Evolutionary conservation across 2,797 vertebrate genomes (phyloP).

Genomic region (Cheirogaleus major): DNA sequence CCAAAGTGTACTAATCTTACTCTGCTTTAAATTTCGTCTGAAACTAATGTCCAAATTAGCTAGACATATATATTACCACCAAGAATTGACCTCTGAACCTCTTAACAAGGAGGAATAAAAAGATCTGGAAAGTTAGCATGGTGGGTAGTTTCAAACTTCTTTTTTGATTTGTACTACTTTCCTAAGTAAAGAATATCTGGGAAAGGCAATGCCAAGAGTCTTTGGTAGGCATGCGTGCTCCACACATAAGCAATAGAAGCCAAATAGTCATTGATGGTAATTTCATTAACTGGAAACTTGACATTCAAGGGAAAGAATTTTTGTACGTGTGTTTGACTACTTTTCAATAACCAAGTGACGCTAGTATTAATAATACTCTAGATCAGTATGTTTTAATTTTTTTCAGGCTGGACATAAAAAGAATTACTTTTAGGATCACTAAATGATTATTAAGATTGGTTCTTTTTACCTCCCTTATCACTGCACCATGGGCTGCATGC

Average conservation of each 20-base stretch:
- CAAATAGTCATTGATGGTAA: not conserved
- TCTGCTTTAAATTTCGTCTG: not conserved
- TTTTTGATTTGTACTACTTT: conserved; percentile 43
- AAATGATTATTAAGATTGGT: not conserved
- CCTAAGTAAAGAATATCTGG: conserved; percentile 47
- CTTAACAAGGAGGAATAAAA: conserved; percentile 41
- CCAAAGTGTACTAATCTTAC: not conserved
- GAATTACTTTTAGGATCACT: not conserved
- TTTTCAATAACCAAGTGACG: not conserved
- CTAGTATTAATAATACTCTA: conserved; percentile 21
- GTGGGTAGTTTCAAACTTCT: conserved; percentile 46
- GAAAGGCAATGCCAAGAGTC: not conserved
- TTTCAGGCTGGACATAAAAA: not conserved
- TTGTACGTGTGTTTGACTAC: not conserved
- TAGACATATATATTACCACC: rapidly evolving
- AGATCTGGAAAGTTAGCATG: not conserved
- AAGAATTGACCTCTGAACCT: not conserved
- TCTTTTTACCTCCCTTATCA: conserved; percentile 26
- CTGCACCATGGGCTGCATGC: conserved; percentile 1
- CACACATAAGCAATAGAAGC: not conserved
- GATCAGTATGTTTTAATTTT: conserved; percentile 53
- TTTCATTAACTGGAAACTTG: not conserved
- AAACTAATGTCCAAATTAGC: not conserved
- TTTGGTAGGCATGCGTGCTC: not conserved
- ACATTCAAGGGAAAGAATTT: not conserved